Base-by-base conservation (phyloP, 1,140 invertebrate genomes). In the Megathymus violae region DNA sequence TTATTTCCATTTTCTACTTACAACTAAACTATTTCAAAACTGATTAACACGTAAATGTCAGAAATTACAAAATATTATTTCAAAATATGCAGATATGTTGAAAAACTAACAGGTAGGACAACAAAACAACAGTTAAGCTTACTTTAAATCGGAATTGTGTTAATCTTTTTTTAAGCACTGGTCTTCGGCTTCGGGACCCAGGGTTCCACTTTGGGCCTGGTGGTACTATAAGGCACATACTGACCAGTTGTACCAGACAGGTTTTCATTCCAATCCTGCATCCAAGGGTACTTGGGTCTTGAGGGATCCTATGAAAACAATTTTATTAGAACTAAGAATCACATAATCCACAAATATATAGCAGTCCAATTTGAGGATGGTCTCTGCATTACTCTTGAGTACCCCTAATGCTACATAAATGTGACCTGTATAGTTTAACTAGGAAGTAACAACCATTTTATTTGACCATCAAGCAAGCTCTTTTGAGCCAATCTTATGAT, bases 221-320 rank as follows among this genome's bases (percentile, higher is more conserved):
- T 96, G 6, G 98, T 99, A 58, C 93, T 94, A 88, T 98, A 99
- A 0, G 98, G 98, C 67, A 96, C 95, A 80, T 98, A 99, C 61
- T 95, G 94, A 1, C 93, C 91, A 4, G 92, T 88, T 0, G 97
- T 97, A 19, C 97, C 98, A 10, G 95, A 95, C 15, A 94, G 56
- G 88, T 99, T 99, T 78, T 96, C 95, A 17, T 92, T 94, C 83
- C 97, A 96, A 58, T 97, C 94, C 2, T 90, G 70, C 93, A 98
- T 95, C 98, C 98, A 99, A 74, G 95, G 94, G 81, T 98, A 94
- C 64, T 96, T 95, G 1, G 95, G 95, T 46, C 96, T 91, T 52
- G 84, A 85, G 0, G 95, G 95, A 81, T 97, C 96, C 83, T 95
- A 84, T 4, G 64, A 73, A 58, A 34, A 38, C n/a, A n/a, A n/a